phyloP scores from a whole-genome alignment of 2,797 vertebrate species.

The Steatocranus sp. region DNA sequence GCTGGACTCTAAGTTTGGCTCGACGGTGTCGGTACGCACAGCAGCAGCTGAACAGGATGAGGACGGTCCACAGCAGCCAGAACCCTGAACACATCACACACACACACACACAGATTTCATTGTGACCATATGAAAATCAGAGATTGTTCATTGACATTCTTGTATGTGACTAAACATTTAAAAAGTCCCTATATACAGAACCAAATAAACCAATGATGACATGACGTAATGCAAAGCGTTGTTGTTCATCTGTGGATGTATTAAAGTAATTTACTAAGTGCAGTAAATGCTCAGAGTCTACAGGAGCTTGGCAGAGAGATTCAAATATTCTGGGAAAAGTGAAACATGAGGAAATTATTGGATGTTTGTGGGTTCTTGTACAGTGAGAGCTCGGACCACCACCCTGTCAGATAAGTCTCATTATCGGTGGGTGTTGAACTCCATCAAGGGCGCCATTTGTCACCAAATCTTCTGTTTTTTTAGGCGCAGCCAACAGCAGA shows the following conservation, averaged over 20 bases:
- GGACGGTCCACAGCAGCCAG: conserved; percentile 94
- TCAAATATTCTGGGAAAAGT: neutral
- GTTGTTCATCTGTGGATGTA: neutral
- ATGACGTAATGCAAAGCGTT: neutral
- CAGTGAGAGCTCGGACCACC: neutral
- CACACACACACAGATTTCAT: neutral
- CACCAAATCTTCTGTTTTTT: neutral
- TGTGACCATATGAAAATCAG: neutral
- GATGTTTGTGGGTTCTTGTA: neutral
- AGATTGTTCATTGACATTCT: neutral
- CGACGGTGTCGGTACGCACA: conserved; percentile 91
- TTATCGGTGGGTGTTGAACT: neutral
- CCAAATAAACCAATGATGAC: neutral
- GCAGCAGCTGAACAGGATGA: conserved; percentile 95
- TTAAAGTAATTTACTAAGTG: neutral
- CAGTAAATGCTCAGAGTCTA: neutral
- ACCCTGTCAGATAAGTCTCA: neutral
- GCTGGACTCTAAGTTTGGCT: conserved; percentile 88
- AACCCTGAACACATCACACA: conserved; percentile 80
- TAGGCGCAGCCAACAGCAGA: neutral
- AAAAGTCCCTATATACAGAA: neutral
- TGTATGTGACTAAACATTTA: neutral
- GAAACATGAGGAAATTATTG: neutral
- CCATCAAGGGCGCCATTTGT: neutral
- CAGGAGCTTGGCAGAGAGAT: neutral